Percentiles rank a stretch among this genome's conserved stretches.
Evolutionary conservation across 2,113 vertebrate species (phyloP).

Genomic region (Eretmochelys imbricata): DNA sequence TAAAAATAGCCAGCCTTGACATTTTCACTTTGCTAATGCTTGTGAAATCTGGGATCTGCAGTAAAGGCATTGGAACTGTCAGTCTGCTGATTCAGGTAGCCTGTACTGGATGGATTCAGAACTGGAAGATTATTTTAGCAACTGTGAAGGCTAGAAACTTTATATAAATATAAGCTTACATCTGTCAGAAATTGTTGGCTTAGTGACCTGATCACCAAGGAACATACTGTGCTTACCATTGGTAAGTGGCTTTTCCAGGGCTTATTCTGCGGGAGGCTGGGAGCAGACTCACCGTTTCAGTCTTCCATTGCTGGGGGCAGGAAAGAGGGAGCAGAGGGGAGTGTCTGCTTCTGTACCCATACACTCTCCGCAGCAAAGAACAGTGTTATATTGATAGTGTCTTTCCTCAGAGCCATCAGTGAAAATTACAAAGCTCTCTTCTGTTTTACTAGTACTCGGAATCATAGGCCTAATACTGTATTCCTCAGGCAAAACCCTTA

Average conservation of each 20-base stretch:
- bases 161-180: neutral
- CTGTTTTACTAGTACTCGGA: neutral
- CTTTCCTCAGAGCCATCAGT: neutral
- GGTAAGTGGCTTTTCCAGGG: neutral
- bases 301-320: neutral
- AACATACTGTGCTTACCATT: neutral
- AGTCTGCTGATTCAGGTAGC: neutral
- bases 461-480: neutral
- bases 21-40: neutral
- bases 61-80: neutral
- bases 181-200: neutral
- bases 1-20: neutral
- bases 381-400: neutral
- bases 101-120: no score
- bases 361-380: neutral
- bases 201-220: neutral
- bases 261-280: neutral
- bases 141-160: neutral
- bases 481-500: neutral
- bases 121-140: neutral
- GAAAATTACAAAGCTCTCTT: neutral
- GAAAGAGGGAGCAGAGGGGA: neutral
- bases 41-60: neutral
- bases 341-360: neutral
- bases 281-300: neutral